Evolutionary conservation across 2,113 vertebrate genomes (phyloP), one percentile per base, ranked within the genome.

Genomic region (Burhinus bistriatus): DNA sequence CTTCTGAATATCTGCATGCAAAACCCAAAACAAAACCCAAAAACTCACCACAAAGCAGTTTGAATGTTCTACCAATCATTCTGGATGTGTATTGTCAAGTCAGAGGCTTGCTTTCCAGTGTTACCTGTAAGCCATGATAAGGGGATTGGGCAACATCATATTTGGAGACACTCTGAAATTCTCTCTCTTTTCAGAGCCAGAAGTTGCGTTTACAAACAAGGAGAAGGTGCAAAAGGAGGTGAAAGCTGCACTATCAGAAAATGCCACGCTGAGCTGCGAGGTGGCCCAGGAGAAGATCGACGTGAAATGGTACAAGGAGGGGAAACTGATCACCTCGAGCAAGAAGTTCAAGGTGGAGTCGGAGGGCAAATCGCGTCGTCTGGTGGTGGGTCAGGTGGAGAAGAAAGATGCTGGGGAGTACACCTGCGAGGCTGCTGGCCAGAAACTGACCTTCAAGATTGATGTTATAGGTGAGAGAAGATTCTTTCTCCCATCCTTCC

Each of bases 221-320:
- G 98, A 98, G 26, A 97, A 97, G 5, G 93, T 98, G 36, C 93
- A 98, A 87, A 98, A 87, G 54, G 98, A 98, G n/a, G 96, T 98
- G 54, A 98, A 97, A 51, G 98, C 98, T 16, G 36, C 71, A 2
- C 72, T 92, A 3, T 94, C 96, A 27, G 96, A 98, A 66, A 97
- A 97, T 3, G 93, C 97, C 83, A 95, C 80, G 11, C 97, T 99
- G 92, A 98, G 97, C 94, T 99, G 98, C 29, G 96, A 92, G 54
- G 98, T 98, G 64, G 96, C 97, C 17, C 97, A 98, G 22, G 89
- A 90, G 62, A 98, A 98, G 87, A 97, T 96, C 3, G 98, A 98
- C 34, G 98, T 98, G 91, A 98, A 98, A 65, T 99, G 98, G 98
- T 98, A 96, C 77, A 99, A 98, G 90, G 97, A 98, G 5, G 97